These are phyloP conservation scores for Streblospio benedicti DNA, from an alignment of 1,140 invertebrate genomes.

Conservation along the genomic window DNA sequence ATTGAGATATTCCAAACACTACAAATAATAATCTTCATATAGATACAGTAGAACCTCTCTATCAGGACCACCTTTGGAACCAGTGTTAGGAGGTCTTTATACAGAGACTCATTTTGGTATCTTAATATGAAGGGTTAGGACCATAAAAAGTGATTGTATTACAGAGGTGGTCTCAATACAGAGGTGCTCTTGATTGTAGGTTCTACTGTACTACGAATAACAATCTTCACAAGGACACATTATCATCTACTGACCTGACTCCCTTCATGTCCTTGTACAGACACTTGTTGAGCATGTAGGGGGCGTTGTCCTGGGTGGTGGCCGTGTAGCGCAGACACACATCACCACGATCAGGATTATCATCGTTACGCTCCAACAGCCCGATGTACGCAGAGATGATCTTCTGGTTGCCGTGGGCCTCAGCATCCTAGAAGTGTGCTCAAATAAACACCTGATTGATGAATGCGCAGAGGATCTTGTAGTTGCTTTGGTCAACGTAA, in stretches of 20 bases:
- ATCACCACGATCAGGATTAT: slow-evolving; percentile 30
- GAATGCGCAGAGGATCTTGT: background rate
- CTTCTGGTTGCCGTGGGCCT: slow-evolving; percentile 43
- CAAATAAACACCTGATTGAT: background rate
- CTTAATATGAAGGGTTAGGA: too few species aligned
- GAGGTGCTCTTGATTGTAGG: too few species aligned
- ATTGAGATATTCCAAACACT: too few species aligned
- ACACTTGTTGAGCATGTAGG: slow-evolving; percentile 37
- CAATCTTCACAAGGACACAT: too few species aligned
- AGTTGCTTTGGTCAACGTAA: background rate
- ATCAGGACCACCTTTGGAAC: too few species aligned
- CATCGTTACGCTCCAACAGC: slow-evolving; percentile 35
- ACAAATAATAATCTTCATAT: too few species aligned
- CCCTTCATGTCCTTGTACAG: slow-evolving; percentile 44
- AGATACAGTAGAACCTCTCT: too few species aligned
- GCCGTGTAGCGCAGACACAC: slow-evolving; percentile 38
- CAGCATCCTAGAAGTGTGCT: slow-evolving; percentile 44
- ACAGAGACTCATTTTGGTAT: too few species aligned
- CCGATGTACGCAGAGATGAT: slow-evolving; percentile 40
- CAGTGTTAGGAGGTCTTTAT: too few species aligned
- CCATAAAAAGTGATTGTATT: too few species aligned
- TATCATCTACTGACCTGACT: slow-evolving; percentile 39
- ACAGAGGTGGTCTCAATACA: too few species aligned
- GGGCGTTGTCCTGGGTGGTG: slow-evolving; percentile 41
- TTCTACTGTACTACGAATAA: too few species aligned